phyloP scores from a whole-genome alignment of 2,113 vertebrate species.

The Melanocharis versteri region DNA sequence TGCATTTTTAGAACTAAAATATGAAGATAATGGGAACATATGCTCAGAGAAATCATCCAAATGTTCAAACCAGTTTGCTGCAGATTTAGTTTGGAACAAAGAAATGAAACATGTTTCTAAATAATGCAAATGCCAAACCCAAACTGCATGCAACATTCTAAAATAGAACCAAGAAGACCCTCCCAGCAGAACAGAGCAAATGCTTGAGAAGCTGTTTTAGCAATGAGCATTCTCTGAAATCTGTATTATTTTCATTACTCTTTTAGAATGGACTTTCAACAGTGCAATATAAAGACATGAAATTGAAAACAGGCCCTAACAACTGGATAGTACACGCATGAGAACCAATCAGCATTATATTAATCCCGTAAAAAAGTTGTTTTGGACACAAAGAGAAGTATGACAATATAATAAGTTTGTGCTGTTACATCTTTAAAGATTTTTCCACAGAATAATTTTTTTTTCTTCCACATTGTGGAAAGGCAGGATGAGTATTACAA shows the following conservation, averaged over 20 bases:
- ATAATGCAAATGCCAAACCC: slow-evolving; percentile 21
- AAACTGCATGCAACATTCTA: not conserved
- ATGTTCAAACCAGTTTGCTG: not conserved
- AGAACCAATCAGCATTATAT: not conserved
- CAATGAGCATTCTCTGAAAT: not conserved
- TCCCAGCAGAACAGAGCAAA: not conserved
- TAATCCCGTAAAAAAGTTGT: not conserved
- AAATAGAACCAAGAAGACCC: slow-evolving; percentile 10
- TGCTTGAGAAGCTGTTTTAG: not conserved
- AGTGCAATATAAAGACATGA: not conserved
- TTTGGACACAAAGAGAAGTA: not conserved
- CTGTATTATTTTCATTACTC: not conserved
- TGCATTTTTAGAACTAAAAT: not conserved
- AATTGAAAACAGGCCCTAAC: slow-evolving; percentile 44
- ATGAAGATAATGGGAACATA: not conserved
- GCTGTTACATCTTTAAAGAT: not conserved
- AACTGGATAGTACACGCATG: not conserved
- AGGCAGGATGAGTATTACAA: not conserved
- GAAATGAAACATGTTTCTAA: slow-evolving; percentile 5
- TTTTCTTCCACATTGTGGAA: not conserved
- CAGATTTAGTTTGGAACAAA: slow-evolving; percentile 17
- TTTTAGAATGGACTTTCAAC: slow-evolving; percentile 33
- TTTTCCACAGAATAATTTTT: not conserved
- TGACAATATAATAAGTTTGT: not conserved
- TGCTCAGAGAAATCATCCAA: not conserved